Base-by-base conservation (phyloP, 2,888 invertebrate genomes). In the Drosophila limbata region DNA sequence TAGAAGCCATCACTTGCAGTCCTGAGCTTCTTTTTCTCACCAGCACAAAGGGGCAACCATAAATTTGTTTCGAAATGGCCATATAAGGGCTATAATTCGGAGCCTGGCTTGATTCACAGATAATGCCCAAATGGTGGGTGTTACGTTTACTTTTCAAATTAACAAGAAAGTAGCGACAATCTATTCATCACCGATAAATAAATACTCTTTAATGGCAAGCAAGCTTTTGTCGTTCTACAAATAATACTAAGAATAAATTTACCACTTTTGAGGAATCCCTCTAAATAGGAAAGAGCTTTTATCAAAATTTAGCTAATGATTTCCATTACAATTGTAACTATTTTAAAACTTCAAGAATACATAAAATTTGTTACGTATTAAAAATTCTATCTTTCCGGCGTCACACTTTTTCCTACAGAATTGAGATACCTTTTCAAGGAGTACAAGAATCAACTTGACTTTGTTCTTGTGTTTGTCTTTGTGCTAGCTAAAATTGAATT, bases 1-100 rank as follows among this genome's bases (percentile, higher is more conserved):
- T 83, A 81, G 81, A 81, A 61, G 64, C 79, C 81, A 78, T 83
- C 84, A 73, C 73, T 75, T 81, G 79, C 81, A 83, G 73, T 71
- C 69, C 59, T 56, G 40, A 60, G 62, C 67, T 51, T 69, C 5
- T 60, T 73, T 84, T 72, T 52, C 50, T 40, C 28, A 8, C 39
- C 56, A 60, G 45, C 35, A 31, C 47, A 47, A 50, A 59, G 77
- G 61, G 66, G 52, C 67, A 39, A 31, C 55, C 75, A 82, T 84
- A 84, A 84, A 82, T 84, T 82, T 77, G 40, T 64, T 69, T 50
- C 65, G 57, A 77, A 84, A 82, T 82, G 70, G 77, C 68, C 77
- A 62, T 74, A 69, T 72, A 70, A 74, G 71, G 66, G 77, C 69
- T 51, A 61, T 70, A 63, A 70, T 59, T 64, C 33, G 47, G 37